phyloP scores from a whole-genome alignment of 2,113 vertebrate species.

The Piprites chloris region DNA sequence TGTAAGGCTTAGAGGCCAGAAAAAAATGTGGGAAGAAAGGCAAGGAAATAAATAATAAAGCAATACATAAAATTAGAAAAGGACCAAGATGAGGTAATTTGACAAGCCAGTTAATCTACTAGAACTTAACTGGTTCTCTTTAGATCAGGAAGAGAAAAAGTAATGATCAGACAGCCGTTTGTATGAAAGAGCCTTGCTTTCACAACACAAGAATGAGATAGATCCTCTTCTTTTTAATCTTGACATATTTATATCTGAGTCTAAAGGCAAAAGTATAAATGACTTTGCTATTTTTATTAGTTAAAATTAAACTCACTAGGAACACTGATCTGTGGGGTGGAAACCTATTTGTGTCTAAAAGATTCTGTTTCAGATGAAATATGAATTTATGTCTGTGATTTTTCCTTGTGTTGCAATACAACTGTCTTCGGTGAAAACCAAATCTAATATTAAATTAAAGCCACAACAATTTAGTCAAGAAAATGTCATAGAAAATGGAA shows the following conservation, averaged over 20 bases:
- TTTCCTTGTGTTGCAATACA: background rate
- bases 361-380: background rate
- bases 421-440: constrained; percentile 2
- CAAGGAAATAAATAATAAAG: constrained; percentile 26
- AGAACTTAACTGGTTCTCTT: background rate
- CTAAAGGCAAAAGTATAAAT: background rate
- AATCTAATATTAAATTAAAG: background rate
- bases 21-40: background rate
- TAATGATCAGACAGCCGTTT: background rate
- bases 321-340: background rate
- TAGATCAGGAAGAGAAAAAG: background rate
- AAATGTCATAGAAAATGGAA: background rate
- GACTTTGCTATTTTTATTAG: background rate
- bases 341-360: background rate
- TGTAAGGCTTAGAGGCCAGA: constrained; percentile 5
- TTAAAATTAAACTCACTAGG: background rate
- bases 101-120: background rate
- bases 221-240: constrained; percentile 20
- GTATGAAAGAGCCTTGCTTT: constrained; percentile 23
- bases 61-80: constrained; percentile 26
- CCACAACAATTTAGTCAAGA: background rate
- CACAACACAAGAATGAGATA: constrained; percentile 29
- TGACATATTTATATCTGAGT: constrained; percentile 18
- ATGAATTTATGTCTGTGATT: background rate
- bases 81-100: constrained; percentile 19